Evolutionary conservation across 37 sponge, comb jelly and placozoan genomes (phyloP).

Genomic region (Chondrilla cf. caribensis): DNA sequence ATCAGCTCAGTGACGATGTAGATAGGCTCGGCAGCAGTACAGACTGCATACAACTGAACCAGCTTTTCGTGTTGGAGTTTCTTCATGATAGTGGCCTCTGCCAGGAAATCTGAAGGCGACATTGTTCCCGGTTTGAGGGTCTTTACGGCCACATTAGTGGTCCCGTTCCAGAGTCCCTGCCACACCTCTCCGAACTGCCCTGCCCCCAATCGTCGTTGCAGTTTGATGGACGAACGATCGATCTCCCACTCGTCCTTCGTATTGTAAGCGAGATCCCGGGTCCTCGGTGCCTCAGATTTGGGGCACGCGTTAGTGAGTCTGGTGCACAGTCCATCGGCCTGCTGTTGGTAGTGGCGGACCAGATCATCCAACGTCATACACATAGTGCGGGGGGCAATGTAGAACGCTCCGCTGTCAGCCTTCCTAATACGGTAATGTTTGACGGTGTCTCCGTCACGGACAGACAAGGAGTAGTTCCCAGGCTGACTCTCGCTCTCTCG

Average conservation of each 20-base stretch:
- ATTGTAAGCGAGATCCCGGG: conserved; percentile 80
- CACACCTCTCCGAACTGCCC: conserved; percentile 88
- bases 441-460: conserved; percentile 81
- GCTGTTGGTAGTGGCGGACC: conserved; percentile 64
- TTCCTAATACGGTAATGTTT: conserved; percentile 92
- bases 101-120: conserved; percentile 74
- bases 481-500: conserved; percentile 93
- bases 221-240: conserved; percentile 62
- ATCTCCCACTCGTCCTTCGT: conserved; percentile 94
- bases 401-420: conserved; percentile 76
- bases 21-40: conserved; percentile 77
- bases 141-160: conserved; percentile 83
- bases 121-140: conserved; percentile 82
- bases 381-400: conserved; percentile 90
- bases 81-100: conserved; percentile 89
- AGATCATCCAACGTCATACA: conserved; percentile 60
- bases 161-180: conserved; percentile 80
- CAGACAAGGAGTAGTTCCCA: conserved; percentile 86
- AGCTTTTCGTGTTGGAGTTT: conserved; percentile 80
- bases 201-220: conserved; percentile 63
- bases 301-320: conserved; percentile 73
- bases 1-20: conserved; percentile 88
- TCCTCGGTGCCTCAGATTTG: conserved; percentile 64
- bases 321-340: conserved; percentile 76
- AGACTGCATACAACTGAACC: conserved; percentile 88